Conservation (phyloP, 2,888 invertebrate species). For the Anoncus sp. region DNA sequence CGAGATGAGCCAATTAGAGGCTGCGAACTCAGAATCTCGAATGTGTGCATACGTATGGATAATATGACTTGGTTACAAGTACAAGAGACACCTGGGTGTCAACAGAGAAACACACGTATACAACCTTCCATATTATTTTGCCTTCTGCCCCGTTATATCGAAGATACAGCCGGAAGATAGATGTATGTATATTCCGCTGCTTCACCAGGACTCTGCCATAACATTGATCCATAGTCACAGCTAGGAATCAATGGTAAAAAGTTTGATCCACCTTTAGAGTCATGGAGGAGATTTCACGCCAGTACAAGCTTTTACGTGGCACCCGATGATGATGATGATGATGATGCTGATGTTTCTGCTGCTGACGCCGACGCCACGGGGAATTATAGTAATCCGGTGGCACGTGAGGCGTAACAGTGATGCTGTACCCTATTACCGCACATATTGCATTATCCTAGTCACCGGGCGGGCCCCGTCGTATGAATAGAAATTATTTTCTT, state of each 20-base stretch:
- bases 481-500: conserved; percentile 64
- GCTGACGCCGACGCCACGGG: conserved; percentile 47
- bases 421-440: conserved; percentile 63
- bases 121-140: conserved; percentile 33
- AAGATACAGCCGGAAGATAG: conserved; percentile 50
- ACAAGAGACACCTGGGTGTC: background rate
- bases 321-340: conserved; percentile 44
- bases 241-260: conserved; percentile 59
- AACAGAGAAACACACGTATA: conserved; percentile 3
- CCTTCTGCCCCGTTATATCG: conserved; percentile 55
- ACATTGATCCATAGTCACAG: too few relatives aligned
- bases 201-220: too few relatives aligned
- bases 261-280: conserved; percentile 19
- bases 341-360: too few relatives aligned
- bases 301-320: conserved; percentile 22
- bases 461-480: conserved; percentile 61
- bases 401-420: conserved; percentile 59
- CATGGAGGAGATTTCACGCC: conserved; percentile 47
- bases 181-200: conserved; percentile 37
- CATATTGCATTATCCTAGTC: conserved; percentile 64
- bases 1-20: conserved; percentile 65
- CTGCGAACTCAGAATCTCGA: conserved; percentile 33
- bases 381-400: conserved; percentile 65
- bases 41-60: conserved; percentile 15
- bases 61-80: background rate